Evolutionary conservation across 2,888 invertebrate genomes (phyloP), one percentile per base, ranked within the genome.

Genomic region (Timema podura): DNA sequence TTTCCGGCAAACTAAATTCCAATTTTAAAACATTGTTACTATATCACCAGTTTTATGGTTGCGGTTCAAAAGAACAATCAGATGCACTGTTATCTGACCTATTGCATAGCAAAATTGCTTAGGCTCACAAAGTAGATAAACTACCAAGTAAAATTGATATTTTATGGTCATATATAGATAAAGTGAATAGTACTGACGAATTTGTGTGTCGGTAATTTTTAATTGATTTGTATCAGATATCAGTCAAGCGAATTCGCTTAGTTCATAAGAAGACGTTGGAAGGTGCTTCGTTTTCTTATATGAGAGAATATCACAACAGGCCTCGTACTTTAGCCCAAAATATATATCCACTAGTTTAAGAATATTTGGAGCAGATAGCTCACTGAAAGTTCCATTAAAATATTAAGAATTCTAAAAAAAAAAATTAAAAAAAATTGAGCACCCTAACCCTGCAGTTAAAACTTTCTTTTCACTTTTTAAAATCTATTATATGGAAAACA

Each of bases 331-430:
- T 57, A 10, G 30, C 8, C n/a, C 57, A 57, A 57, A 57, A 6
- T n/a, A 5, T 57, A 13, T n/a, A 5, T 15, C 16, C 10, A 0
- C n/a, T n/a, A 16, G 13, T 70, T 11, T 48, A 72, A 64, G 51
- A 74, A 57, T 68, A 73, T 46, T 73, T 71, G 71, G 47, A 71
- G 11, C 15, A 51, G 9, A 68, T 74, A 15, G 68, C 68, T 16
- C 72, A 74, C 47, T 70, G 70, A 64, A 46, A 69, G 30, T 73
- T 71, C 13, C 74, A 74, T 67, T 71, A 71, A 57, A 59, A 54
- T 57, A 47, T 57, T n/a, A 48, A 68, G 13, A 72, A 73, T 67
- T 65, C 73, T n/a, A 66, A 70, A 44, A 67, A 71, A 64, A 73
- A 72, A 59, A 73, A 64, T 48, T 74, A n/a, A n/a, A n/a, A n/a